A percentile compares a stretch with the other conserved stretches of the same genome.
These are phyloP conservation scores for Lepilemur septentrionalis DNA, from an alignment of 2,797 vertebrate genomes.

Conservation along the genomic window DNA sequence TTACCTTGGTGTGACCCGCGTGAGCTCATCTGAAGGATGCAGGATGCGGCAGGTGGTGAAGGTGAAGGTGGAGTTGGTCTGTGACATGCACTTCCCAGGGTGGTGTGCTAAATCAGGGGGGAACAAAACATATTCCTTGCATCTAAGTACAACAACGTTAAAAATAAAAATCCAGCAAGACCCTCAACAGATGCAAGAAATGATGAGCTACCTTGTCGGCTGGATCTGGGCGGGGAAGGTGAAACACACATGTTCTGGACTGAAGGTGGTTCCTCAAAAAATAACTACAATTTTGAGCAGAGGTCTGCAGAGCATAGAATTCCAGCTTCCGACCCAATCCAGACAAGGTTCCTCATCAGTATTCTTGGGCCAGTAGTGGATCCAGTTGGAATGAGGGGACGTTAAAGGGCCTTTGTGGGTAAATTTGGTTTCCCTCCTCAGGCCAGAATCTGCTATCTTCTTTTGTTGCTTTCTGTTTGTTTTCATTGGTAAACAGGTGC, in stretches of 20 bases:
- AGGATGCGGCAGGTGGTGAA: slow-evolving; percentile 99
- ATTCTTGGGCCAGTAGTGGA: slow-evolving; percentile 80
- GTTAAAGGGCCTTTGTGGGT: neutral
- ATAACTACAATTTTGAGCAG: slow-evolving; percentile 42
- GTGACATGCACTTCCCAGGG: slow-evolving; percentile 98
- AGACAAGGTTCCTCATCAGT: slow-evolving; percentile 74
- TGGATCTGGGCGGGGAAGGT: slow-evolving; percentile 76
- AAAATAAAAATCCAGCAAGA: neutral
- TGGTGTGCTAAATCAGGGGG: slow-evolving; percentile 91
- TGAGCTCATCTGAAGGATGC: slow-evolving; percentile 97
- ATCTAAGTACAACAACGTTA: slow-evolving; percentile 63
- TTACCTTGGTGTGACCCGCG: slow-evolving; percentile 95
- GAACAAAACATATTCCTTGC: slow-evolving; percentile 81
- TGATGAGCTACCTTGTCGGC: slow-evolving; percentile 69
- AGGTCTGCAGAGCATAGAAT: slow-evolving; percentile 49
- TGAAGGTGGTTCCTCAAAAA: slow-evolving; percentile 32
- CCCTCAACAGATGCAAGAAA: slow-evolving; percentile 76
- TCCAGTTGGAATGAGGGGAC: slow-evolving; percentile 50
- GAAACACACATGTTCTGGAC: slow-evolving; percentile 33
- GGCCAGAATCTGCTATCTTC: neutral
- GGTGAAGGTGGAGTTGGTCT: slow-evolving; percentile 98
- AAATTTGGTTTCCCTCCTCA: slow-evolving; percentile 45
- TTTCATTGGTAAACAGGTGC: slow-evolving; percentile 3
- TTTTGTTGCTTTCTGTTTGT: neutral
- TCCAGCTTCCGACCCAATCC: slow-evolving; percentile 76